Evolutionary conservation across 2,113 vertebrate species (phyloP).

Genomic region (Sardina pilchardus): DNA sequence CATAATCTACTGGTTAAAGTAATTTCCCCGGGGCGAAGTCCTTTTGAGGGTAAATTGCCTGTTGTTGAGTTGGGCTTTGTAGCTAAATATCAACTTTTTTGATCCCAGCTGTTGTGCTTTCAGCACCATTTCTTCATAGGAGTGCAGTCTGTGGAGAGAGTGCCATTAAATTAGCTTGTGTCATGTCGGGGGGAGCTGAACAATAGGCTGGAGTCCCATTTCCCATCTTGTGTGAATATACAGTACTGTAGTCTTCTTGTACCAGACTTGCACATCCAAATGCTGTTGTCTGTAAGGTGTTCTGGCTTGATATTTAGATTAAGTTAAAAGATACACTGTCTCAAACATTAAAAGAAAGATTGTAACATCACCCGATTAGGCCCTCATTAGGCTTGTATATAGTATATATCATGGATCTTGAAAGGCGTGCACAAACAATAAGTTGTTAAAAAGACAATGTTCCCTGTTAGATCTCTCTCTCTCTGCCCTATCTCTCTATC

Average conservation of each 20-base stretch:
- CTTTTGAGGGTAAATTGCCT: slow-evolving; percentile 36
- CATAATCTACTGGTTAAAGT: background rate
- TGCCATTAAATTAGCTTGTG: slow-evolving; percentile 35
- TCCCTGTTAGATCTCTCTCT: background rate
- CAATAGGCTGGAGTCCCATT: background rate
- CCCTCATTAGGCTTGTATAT: background rate
- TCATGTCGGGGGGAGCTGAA: background rate
- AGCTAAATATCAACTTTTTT: slow-evolving; percentile 29
- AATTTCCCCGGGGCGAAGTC: background rate
- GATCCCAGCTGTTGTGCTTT: slow-evolving; percentile 27
- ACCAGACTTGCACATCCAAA: background rate
- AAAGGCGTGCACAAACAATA: background rate
- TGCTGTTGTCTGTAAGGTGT: background rate
- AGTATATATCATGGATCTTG: background rate
- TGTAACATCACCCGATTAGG: background rate
- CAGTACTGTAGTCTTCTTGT: background rate
- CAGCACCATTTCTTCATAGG: slow-evolving; percentile 27
- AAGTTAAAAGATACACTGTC: background rate
- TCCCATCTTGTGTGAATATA: background rate
- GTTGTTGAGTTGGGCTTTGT: slow-evolving; percentile 22
- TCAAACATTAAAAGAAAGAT: background rate
- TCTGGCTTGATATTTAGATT: background rate
- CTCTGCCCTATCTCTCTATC: background rate
- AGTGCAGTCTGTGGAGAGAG: slow-evolving; percentile 25
- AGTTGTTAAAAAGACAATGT: background rate